These are phyloP conservation scores for Plecotus auritus DNA, from an alignment of 2,113 vertebrate species.

Conservation along the genomic window DNA sequence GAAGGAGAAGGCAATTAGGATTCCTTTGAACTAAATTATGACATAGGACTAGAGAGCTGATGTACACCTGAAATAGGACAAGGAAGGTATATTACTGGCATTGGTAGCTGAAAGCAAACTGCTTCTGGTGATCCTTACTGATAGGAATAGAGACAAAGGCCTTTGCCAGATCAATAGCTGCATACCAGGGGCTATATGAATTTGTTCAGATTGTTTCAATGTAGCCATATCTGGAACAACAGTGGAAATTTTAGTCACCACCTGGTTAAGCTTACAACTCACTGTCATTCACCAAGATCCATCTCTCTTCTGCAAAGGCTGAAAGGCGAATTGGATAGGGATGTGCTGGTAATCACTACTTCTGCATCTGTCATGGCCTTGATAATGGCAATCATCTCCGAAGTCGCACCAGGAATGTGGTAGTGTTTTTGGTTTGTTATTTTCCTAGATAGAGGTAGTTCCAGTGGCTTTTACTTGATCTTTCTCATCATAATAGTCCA, in stretches of 20 bases:
- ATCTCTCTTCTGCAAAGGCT: not conserved
- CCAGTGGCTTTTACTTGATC: not conserved
- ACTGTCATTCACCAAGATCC: not conserved
- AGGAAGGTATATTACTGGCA: not conserved
- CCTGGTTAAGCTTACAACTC: not conserved
- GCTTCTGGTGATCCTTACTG: not conserved
- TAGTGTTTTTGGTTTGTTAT: not conserved
- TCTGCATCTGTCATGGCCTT: not conserved
- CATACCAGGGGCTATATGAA: not conserved
- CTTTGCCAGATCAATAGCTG: not conserved
- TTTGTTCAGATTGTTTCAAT: not conserved
- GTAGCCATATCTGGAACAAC: not conserved
- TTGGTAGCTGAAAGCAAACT: not conserved
- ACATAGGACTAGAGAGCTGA: not conserved
- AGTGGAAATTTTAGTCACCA: not conserved
- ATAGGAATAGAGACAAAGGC: not conserved
- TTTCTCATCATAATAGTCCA: not conserved
- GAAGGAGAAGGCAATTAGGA: not conserved
- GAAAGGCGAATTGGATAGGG: not conserved
- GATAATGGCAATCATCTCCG: not conserved
- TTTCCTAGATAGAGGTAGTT: not conserved
- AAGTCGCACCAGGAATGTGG: not conserved
- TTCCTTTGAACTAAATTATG: not conserved
- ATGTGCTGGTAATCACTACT: not conserved
- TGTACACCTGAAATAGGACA: not conserved